Evolutionary conservation across 2,888 invertebrate genomes (phyloP).

Genomic region (Drosophila seclusa): DNA sequence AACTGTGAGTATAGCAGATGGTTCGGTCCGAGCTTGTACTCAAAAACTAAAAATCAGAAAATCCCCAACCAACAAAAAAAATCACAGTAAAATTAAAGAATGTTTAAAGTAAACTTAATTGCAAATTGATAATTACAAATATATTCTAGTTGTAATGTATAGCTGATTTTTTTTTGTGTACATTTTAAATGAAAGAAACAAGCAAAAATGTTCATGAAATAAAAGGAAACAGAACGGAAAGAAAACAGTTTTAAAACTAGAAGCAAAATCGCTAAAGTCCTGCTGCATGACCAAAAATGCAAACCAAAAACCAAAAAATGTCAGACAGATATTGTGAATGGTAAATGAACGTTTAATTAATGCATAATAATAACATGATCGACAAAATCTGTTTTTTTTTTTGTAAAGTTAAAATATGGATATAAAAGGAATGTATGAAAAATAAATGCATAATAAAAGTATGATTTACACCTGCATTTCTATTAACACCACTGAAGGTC

Average conservation of each 20-base stretch:
- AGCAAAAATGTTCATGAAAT: conserved; percentile 39
- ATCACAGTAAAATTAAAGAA: conserved; percentile 12
- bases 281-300: conserved; percentile 61
- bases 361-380: conserved; percentile 40
- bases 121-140: conserved; percentile 46
- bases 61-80: conserved; percentile 10
- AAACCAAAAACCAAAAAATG: conserved; percentile 19
- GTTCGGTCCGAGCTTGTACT: conserved; percentile 8
- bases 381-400: conserved; percentile 46
- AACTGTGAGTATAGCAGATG: conserved; percentile 7
- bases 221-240: conserved; percentile 26
- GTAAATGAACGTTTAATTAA: conserved; percentile 53
- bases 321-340: conserved; percentile 23
- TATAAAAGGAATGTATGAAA: conserved; percentile 62
- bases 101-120: conserved; percentile 23
- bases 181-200: conserved; percentile 59
- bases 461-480: conserved; percentile 23
- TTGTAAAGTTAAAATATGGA: conserved; percentile 76
- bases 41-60: conserved; percentile 12
- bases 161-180: conserved; percentile 75
- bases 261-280: conserved; percentile 57
- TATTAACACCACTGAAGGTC: neutral
- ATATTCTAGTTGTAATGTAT: conserved; percentile 68
- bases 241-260: conserved; percentile 51
- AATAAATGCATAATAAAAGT: conserved; percentile 64